phyloP scores from a whole-genome alignment of 2,797 vertebrate genomes.

The Epinephelus coioides region DNA sequence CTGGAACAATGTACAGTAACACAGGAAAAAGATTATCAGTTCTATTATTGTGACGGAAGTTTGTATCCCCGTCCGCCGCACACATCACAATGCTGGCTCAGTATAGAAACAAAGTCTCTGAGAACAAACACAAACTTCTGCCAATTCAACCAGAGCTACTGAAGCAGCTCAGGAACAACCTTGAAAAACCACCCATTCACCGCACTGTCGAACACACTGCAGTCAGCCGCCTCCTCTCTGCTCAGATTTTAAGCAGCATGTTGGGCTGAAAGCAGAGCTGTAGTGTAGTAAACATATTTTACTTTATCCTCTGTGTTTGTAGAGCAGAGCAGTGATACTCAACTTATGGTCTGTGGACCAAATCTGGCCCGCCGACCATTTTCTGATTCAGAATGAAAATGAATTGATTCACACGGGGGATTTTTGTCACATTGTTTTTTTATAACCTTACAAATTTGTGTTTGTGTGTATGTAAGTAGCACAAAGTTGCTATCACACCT shows the following conservation, averaged over 20 bases:
- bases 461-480: neutral
- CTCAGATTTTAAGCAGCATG: neutral
- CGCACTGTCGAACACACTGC: neutral
- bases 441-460: no score
- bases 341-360: no score
- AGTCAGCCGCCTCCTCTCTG: neutral
- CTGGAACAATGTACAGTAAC: slow-evolving; percentile 69
- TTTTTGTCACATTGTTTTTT: neutral
- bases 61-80: slow-evolving; percentile 56
- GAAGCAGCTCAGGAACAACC: slow-evolving; percentile 38
- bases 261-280: neutral
- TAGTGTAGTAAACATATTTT: neutral
- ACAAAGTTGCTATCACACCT: neutral
- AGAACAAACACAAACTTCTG: slow-evolving; percentile 66
- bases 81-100: slow-evolving; percentile 67
- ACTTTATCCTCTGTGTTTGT: neutral
- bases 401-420: no score
- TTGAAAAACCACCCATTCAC: slow-evolving; percentile 12
- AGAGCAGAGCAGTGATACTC: neutral
- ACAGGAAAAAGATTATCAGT: slow-evolving; percentile 72
- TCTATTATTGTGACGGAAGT: slow-evolving; percentile 74
- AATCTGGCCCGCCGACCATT: no score
- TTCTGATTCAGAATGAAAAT: no score
- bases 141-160: slow-evolving; percentile 48
- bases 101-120: slow-evolving; percentile 60